Evolutionary conservation across 1,140 invertebrate genomes (phyloP).

Genomic region (Cotesia typhae): DNA sequence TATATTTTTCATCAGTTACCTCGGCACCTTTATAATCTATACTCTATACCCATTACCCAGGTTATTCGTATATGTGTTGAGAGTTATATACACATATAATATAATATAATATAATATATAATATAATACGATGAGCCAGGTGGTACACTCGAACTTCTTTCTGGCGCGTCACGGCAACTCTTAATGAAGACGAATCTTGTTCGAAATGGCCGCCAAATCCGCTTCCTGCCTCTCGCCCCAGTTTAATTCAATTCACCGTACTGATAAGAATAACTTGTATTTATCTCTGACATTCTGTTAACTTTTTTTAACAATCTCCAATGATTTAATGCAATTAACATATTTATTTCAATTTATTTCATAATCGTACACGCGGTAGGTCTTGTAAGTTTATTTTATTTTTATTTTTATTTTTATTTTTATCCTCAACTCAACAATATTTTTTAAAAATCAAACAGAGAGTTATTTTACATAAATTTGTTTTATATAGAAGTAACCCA

Average conservation of each 20-base stretch:
- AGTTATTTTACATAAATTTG: too few species aligned
- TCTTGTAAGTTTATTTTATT: too few species aligned
- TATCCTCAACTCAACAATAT: too few species aligned
- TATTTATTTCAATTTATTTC: too few species aligned
- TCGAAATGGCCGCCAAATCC: slow-evolving; percentile 51
- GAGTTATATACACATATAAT: too few species aligned
- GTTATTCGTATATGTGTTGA: too few species aligned
- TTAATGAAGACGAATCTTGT: slow-evolving; percentile 30
- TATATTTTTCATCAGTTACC: slow-evolving; percentile 8
- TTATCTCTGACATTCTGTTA: neutral
- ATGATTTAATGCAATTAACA: slow-evolving; percentile 7
- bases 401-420: too few species aligned
- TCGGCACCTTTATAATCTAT: neutral
- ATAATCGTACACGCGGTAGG: too few species aligned
- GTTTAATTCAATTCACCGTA: slow-evolving; percentile 44
- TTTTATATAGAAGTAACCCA: too few species aligned
- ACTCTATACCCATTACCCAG: neutral
- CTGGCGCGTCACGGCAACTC: slow-evolving; percentile 1
- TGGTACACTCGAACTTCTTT: slow-evolving; percentile 11
- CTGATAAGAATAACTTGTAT: slow-evolving; percentile 20
- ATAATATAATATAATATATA: neutral
- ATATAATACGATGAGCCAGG: slow-evolving; percentile 14
- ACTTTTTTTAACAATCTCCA: neutral
- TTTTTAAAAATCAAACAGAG: too few species aligned
- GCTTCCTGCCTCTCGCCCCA: slow-evolving; percentile 51